Evolutionary conservation across 35 echinoderm and acorn worm species (phyloP), one percentile per base, ranked within the genome.

Genomic region (Chiridota heheva): DNA sequence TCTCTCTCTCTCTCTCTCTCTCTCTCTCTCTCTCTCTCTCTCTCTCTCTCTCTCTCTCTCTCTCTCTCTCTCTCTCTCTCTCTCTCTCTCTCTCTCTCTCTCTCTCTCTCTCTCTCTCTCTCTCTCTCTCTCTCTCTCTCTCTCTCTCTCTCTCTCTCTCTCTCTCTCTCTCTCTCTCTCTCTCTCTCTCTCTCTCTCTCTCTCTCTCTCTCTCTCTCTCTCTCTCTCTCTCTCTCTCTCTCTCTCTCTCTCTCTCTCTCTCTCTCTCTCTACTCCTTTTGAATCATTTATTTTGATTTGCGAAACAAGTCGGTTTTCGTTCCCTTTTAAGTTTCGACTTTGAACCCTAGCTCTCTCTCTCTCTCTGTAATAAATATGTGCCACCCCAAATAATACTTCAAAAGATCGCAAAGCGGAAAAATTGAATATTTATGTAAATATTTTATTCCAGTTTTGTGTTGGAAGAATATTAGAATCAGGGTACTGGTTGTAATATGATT

Each of bases 1-100:
- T 53, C 47, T 53, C 47, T 53, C 47, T 53, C 47, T 53, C 47
- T 53, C 47, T 53, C 47, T 53, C 47, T 53, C 47, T 53, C 47
- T 53, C 47, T 53, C 47, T 53, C 47, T 53, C 47, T 53, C 47
- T 53, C 47, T 53, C 47, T 53, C 47, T 53, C 47, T 53, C 47
- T 53, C 47, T 53, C 47, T 53, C 47, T 53, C 47, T 53, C 47
- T 53, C 47, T 53, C 47, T 53, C 47, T 53, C 47, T 53, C 47
- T 53, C 47, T 53, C 47, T 53, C 47, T 53, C 47, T 53, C 47
- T 53, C 47, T 53, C 47, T 53, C 47, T 53, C 47, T 53, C 47
- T 53, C 47, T 53, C 47, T 53, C 47, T 53, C 47, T 53, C 47
- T 53, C 47, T 53, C 47, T 53, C 47, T 53, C 47, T 53, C 47